Base-by-base conservation (phyloP, 2,113 vertebrate species). In the Atherinomorus stipes region DNA sequence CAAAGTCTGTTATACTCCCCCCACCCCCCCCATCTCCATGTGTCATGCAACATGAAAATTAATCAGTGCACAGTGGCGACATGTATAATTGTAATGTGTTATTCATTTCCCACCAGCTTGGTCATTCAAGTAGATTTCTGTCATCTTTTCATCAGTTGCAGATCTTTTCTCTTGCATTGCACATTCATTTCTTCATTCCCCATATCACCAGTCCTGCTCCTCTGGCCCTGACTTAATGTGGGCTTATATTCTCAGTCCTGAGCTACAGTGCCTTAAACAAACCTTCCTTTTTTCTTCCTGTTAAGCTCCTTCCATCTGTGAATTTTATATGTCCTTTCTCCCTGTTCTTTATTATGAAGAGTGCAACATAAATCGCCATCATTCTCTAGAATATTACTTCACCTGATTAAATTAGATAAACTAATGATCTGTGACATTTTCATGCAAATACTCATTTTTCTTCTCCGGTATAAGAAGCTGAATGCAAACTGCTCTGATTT, bases 391-490 rank as follows among this genome's bases (percentile, higher is more conserved):
- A 56, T 45, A 62, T 21, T 25, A 25, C 1, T 28, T 28, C 51
- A 19, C 45, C 62, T 25, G 12, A n/a, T 65, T 25, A 18, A 60
- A 64, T 80, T 56, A 59, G 44, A 76, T 38, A 28, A 66, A 54
- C 31, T 70, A 82, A 80, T 59, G 69, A 80, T 66, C 51, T 77
- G 64, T 62, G 44, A 73, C 68, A 76, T 62, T 76, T 80, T 54
- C 59, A 53, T 21, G n/a, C 25, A 69, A 73, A 60, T 47, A 47
- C 54, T 31, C 31, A 31, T 75, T 61, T 66, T 58, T 16, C 4
- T 8, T 22, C 21, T 45, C 44, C 0, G 3, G 28, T 34, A 34
- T n/a, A 13, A 61, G 54, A 57, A 77, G 54, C 50, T 25, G 63
- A 74, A 74, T 61, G 52, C 56, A 57, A 22, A 9, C 12, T 56